phyloP scores from a whole-genome alignment of 2,888 invertebrate species.

The Mythimna loreyi region DNA sequence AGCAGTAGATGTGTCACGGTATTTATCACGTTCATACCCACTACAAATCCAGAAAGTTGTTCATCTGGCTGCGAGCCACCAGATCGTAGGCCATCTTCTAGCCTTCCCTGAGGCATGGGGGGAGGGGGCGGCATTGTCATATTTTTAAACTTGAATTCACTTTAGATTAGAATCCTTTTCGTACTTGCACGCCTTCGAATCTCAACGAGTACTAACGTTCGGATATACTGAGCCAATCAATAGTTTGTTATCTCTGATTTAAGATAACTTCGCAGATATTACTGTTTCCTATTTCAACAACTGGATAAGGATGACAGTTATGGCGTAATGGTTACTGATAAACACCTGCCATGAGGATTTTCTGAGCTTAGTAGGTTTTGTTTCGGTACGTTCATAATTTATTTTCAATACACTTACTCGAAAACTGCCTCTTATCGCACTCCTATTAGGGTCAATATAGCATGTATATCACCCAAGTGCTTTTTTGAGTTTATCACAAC shows the following conservation, averaged over 20 bases:
- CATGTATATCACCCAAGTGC: too few relatives aligned
- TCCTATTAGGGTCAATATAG: too few relatives aligned
- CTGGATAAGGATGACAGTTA: constrained; percentile 41
- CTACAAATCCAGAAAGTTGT: constrained; percentile 42
- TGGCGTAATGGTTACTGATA: constrained; percentile 30
- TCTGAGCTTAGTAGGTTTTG: background rate
- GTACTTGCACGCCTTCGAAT: constrained; percentile 6
- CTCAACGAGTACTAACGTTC: constrained; percentile 17
- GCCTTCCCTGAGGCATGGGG: constrained; percentile 34
- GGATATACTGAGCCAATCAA: constrained; percentile 20
- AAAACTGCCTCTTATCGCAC: too few relatives aligned
- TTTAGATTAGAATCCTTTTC: background rate
- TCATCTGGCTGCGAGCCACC: constrained; percentile 27
- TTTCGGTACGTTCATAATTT: background rate
- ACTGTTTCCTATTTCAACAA: constrained; percentile 33
- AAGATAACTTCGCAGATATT: constrained; percentile 47
- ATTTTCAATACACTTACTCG: too few relatives aligned
- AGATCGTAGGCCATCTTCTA: constrained; percentile 51
- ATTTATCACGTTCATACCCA: constrained; percentile 66
- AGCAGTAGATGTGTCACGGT: constrained; percentile 70
- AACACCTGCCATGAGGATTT: background rate
- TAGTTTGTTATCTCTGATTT: constrained; percentile 36
- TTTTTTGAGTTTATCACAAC: too few relatives aligned
- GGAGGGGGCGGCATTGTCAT: constrained; percentile 59
- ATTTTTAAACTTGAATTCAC: constrained; percentile 9